These are phyloP conservation scores for Palloptera scutellata DNA, from an alignment of 2,888 invertebrate species.

Conservation along the genomic window DNA sequence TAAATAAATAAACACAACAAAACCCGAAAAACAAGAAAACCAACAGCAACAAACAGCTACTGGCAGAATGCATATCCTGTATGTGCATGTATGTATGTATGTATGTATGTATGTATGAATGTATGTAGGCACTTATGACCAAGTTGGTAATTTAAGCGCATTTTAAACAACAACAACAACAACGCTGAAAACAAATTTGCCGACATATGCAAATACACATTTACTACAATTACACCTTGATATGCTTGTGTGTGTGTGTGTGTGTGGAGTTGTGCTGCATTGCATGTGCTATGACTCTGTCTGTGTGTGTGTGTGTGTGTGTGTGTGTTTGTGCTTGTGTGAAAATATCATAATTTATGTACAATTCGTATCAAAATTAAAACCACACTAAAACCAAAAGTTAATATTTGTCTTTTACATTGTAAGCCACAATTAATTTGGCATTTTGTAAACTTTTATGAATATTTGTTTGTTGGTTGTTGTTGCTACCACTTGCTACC, in stretches of 20 bases:
- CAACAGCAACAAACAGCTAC: neutral
- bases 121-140: neutral
- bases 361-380: conserved; percentile 51
- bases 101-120: neutral
- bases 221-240: neutral
- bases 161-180: neutral
- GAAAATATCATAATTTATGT: neutral
- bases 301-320: neutral
- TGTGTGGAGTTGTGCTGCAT: neutral
- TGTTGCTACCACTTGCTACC: conserved; percentile 30
- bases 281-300: neutral
- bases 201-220: neutral
- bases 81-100: conserved; percentile 1
- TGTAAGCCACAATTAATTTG: conserved; percentile 59
- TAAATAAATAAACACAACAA: conserved; percentile 30
- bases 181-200: neutral
- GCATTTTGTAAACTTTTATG: conserved; percentile 43
- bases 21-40: conserved; percentile 2
- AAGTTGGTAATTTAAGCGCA: neutral
- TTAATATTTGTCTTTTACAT: conserved; percentile 58
- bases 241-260: neutral
- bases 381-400: conserved; percentile 56
- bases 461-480: conserved; percentile 2
- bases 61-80: neutral
- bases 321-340: neutral